These are phyloP conservation scores for Propsilocerus akamusi DNA, from an alignment of 1,140 invertebrate species.

Conservation along the genomic window DNA sequence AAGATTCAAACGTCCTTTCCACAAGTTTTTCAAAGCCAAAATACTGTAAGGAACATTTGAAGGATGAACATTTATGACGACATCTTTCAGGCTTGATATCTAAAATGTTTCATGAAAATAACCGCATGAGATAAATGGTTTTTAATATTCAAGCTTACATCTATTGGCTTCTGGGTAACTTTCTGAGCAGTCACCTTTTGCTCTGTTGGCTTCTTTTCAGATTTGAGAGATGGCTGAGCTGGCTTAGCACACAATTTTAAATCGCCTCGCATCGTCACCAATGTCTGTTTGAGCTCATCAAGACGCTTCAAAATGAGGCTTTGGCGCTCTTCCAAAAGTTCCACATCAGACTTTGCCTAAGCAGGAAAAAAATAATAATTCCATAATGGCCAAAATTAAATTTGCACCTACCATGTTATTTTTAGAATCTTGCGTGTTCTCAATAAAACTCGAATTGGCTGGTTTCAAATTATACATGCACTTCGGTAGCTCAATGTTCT, in stretches of 20 bases:
- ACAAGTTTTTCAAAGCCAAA: slow-evolving; percentile 20
- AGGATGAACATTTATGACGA: slow-evolving; percentile 22
- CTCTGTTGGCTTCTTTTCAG: slow-evolving; percentile 3
- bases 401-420: background rate
- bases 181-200: slow-evolving; percentile 6
- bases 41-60: slow-evolving; percentile 23
- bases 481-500: slow-evolving; percentile 14
- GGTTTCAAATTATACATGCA: slow-evolving; percentile 21
- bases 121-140: too few relatives aligned
- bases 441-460: background rate
- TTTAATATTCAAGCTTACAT: too few relatives aligned
- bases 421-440: background rate
- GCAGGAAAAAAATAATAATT: background rate
- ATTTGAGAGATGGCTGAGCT: slow-evolving; percentile 6
- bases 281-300: slow-evolving; percentile 17
- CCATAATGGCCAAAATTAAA: background rate
- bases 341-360: background rate
- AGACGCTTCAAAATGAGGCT: slow-evolving; percentile 18
- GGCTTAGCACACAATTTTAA: slow-evolving; percentile 18
- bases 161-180: background rate
- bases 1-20: slow-evolving; percentile 17
- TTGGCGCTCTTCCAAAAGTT: slow-evolving; percentile 11
- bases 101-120: too few relatives aligned
- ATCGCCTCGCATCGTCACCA: slow-evolving; percentile 14
- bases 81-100: slow-evolving; percentile 17